Percentiles rank a stretch among this genome's conserved stretches.
phyloP scores from a whole-genome alignment of 92 coral and sea anemone genomes.

The Palythoa caribaeorum region DNA sequence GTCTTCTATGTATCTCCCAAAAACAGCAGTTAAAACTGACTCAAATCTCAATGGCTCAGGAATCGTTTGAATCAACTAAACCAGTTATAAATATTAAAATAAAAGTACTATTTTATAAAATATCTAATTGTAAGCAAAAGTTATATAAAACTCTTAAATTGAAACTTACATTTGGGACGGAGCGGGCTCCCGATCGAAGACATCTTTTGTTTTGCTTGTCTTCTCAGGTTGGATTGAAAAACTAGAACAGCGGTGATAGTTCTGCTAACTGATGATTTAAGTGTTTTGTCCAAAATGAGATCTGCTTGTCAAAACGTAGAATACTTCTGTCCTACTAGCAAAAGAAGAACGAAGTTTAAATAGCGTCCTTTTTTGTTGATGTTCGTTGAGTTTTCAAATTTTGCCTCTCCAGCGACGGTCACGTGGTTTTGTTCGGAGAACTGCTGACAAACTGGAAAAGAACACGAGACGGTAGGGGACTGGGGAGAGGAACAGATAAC shows the following conservation, averaged over 20 bases:
- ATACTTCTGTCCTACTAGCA: neutral
- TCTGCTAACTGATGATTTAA: neutral
- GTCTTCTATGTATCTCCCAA: too few relatives aligned
- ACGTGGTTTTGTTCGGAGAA: constrained; percentile 7
- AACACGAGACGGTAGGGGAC: too few relatives aligned
- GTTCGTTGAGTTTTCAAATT: constrained; percentile 49
- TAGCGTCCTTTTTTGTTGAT: neutral
- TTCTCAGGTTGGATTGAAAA: too few relatives aligned
- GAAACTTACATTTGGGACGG: constrained; percentile 73
- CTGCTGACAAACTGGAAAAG: constrained; percentile 23
- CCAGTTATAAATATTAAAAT: too few relatives aligned
- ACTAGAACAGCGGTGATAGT: neutral
- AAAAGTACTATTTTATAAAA: neutral
- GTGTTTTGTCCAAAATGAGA: too few relatives aligned
- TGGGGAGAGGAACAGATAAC: too few relatives aligned
- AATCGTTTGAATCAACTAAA: too few relatives aligned
- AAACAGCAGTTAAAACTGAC: too few relatives aligned
- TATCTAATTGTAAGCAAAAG: neutral
- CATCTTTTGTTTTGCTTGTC: constrained; percentile 12
- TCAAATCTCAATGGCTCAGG: too few relatives aligned
- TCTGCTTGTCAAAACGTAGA: neutral
- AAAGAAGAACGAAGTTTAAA: neutral
- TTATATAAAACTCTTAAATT: neutral
- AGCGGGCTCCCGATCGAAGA: constrained; percentile 72
- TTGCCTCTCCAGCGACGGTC: constrained; percentile 26